A percentile compares a stretch with the other conserved stretches of the same genome.
Conservation (phyloP, 1,140 invertebrate genomes). For the Scaptomyza hsui region DNA sequence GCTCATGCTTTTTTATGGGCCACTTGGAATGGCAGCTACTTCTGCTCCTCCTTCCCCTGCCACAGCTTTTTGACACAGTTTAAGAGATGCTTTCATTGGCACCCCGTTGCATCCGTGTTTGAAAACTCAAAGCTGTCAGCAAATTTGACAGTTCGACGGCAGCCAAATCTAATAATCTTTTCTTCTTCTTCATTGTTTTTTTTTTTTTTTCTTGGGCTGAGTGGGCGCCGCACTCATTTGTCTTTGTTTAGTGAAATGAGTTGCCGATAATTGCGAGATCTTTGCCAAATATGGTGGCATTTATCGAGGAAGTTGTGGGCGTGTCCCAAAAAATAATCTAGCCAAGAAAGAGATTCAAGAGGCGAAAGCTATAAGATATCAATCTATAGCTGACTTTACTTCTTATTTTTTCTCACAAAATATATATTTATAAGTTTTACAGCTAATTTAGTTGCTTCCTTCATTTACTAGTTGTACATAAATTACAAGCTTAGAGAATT, state of each 20-base stretch:
- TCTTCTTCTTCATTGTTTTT: too few relatives aligned
- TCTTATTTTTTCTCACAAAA: background rate
- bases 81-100: conserved; percentile 68
- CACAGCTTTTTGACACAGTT: conserved; percentile 38
- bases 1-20: conserved; percentile 49
- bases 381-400: background rate
- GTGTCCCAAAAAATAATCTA: conserved; percentile 36
- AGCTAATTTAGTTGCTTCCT: conserved; percentile 30
- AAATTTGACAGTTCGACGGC: conserved; percentile 68
- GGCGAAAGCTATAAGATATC: conserved; percentile 19
- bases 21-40: conserved; percentile 25
- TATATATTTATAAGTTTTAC: conserved; percentile 6
- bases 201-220: conserved; percentile 3
- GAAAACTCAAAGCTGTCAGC: conserved; percentile 65
- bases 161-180: conserved; percentile 13
- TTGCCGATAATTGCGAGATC: conserved; percentile 61
- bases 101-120: conserved; percentile 12
- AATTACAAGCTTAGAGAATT: background rate
- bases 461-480: background rate
- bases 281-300: conserved; percentile 52
- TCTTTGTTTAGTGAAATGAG: conserved; percentile 76
- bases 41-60: background rate
- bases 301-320: conserved; percentile 45
- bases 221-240: conserved; percentile 65
- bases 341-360: conserved; percentile 18